Evolutionary conservation across 2,888 invertebrate species (phyloP), one percentile per base, ranked within the genome.

Genomic region (Omphaloscelis lunosa): DNA sequence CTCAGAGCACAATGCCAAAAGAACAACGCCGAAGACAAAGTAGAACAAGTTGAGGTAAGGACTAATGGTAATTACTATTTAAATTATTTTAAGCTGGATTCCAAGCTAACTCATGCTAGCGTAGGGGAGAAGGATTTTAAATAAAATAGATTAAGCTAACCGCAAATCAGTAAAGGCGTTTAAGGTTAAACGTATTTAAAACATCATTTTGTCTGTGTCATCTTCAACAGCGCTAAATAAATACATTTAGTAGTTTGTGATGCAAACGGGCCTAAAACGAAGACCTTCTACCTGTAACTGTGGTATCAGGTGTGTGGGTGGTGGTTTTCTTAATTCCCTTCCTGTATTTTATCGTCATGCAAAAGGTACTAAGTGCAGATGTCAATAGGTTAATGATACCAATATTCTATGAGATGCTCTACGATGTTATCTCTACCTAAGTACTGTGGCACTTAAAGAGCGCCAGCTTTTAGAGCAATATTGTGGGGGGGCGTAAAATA

Each of bases 11-110:
- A 89, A 34, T 96, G 96, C 88, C 87, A 89, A 73, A 93, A 93
- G 63, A 92, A 92, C 61, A 92, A 92, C 1, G 94, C 94, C 0
- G 93, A 90, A 66, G 95, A 95, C 73, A 94, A 95, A 87, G 88
- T 86, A 20, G 90, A 89, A 0, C 89, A 93, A 4, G 91, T 94
- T 39, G 90, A 93, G 91, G 95, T 94, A 79, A 65, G 56, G 6
- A 53, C 20, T 51, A 23, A 12, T 41, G 41, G 11, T 45, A 45
- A 45, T 12, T 45, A 41, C 45, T 45, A 45, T 45, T 45, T 45
- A 45, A 45, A 12, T 45, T 45, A 15, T 27, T 41, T 6, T 20
- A 27, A 12, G 45, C 11, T 20, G 20, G 41, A 27, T 41, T 65
- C 11, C 27, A 41, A 3, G 65, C 20, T 65, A 41, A 65, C 20